Evolutionary conservation across 2,888 invertebrate species (phyloP), one percentile per base, ranked within the genome.

Genomic region (Euclidia mi): DNA sequence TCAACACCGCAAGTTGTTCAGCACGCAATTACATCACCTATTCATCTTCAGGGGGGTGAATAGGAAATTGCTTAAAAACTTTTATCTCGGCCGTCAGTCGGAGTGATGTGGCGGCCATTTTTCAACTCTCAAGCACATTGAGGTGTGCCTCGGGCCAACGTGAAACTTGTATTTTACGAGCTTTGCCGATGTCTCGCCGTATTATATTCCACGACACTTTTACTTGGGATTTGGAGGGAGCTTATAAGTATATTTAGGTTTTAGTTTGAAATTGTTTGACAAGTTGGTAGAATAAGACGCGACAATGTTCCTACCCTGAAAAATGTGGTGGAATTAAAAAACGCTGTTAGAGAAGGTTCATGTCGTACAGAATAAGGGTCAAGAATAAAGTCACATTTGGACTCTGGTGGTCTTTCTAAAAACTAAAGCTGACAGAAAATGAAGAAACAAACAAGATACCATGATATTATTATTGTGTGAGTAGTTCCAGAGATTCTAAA

Each of bases 31-130:
- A 75, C 68, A 64, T 75, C 70, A 75, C 70, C 73, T 70, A 62
- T 71, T 76, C 65, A 60, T 64, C 77, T 68, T 61, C 59, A 15
- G 58, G 65, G 65, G 59, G 71, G 47, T 66, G 67, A 71, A 71
- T 71, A 62, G 73, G 71, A 75, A 73, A 77, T 73, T 73, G 71
- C 77, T 71, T 55, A 53, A 58, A 78, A 78, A 77, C 65, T 78
- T 79, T 77, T 78, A 78, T 76, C 79, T 58, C 32, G 47, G 46
- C 63, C 60, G 75, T 74, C 75, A 75, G 51, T 69, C 65, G 46
- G 43, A 29, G 43, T 56, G 68, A 68, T 48, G 65, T 35, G 50
- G 65, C 68, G 32, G 66, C 76, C 73, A 74, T 74, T 74, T 69
- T 76, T 74, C 73, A 72, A 59, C 58, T 75, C 58, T 34, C 31